These are phyloP conservation scores for Chloromyia formosa DNA, from an alignment of 2,888 invertebrate species.

Conservation along the genomic window DNA sequence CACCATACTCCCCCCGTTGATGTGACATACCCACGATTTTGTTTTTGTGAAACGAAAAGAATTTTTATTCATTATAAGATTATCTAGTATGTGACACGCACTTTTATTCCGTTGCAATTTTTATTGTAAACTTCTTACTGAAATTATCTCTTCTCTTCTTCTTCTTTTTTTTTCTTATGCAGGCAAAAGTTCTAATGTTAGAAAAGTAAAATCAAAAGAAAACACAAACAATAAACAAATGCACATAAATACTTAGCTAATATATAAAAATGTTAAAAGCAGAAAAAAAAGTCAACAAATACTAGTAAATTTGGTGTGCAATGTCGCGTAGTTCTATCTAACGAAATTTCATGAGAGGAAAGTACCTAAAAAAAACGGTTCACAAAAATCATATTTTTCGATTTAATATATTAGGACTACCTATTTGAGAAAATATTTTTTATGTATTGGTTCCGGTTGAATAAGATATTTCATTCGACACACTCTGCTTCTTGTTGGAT, in stretches of 20 bases:
- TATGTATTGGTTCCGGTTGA: too few relatives aligned
- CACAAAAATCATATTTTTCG: too few relatives aligned
- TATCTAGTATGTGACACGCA: too few relatives aligned
- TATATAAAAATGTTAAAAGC: constrained; percentile 2
- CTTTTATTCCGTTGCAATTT: not conserved
- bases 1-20: not conserved
- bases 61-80: too few relatives aligned
- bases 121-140: constrained; percentile 9
- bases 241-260: constrained; percentile 15
- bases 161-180: constrained; percentile 36
- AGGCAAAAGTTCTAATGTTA: constrained; percentile 47
- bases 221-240: not conserved
- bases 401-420: too few relatives aligned
- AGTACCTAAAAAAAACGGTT: constrained; percentile 7
- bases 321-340: too few relatives aligned
- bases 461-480: too few relatives aligned
- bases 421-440: too few relatives aligned
- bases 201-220: constrained; percentile 9
- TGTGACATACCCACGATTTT: not conserved
- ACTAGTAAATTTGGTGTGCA: too few relatives aligned
- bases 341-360: too few relatives aligned
- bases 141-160: constrained; percentile 24
- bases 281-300: too few relatives aligned
- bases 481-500: too few relatives aligned
- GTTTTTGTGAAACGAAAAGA: not conserved